Evolutionary conservation across 2,113 vertebrate species (phyloP).

Genomic region (Rhagologus leucostigma): DNA sequence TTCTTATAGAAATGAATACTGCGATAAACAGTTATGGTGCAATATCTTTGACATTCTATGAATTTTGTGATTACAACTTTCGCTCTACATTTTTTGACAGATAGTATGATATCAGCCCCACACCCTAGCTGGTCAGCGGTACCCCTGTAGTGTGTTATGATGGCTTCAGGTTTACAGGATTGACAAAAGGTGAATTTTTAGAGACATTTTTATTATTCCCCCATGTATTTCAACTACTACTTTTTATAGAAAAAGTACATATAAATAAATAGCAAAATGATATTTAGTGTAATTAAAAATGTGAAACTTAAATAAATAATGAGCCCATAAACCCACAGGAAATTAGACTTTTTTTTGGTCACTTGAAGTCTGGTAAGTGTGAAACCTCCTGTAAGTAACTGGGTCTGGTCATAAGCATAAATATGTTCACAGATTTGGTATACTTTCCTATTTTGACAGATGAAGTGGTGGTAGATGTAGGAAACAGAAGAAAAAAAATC

Average conservation of each 20-base stretch:
- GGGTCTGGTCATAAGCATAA: background rate
- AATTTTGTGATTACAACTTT: background rate
- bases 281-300: background rate
- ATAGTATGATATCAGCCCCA: background rate
- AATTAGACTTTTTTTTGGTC: background rate
- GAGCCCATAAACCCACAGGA: background rate
- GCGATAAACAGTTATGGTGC: background rate
- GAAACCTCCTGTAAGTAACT: background rate
- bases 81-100: background rate
- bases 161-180: background rate
- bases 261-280: background rate
- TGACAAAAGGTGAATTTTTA: background rate
- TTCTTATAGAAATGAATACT: background rate
- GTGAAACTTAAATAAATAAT: background rate
- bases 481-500: background rate
- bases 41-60: background rate
- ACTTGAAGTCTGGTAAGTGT: background rate
- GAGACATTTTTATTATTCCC: background rate
- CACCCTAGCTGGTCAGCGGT: background rate
- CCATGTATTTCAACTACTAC: background rate
- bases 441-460: background rate
- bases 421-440: accelerated
- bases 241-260: background rate
- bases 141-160: background rate
- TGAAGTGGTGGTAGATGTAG: background rate